Evolutionary conservation across 2,888 invertebrate genomes (phyloP).

Genomic region (Merodon equestris): DNA sequence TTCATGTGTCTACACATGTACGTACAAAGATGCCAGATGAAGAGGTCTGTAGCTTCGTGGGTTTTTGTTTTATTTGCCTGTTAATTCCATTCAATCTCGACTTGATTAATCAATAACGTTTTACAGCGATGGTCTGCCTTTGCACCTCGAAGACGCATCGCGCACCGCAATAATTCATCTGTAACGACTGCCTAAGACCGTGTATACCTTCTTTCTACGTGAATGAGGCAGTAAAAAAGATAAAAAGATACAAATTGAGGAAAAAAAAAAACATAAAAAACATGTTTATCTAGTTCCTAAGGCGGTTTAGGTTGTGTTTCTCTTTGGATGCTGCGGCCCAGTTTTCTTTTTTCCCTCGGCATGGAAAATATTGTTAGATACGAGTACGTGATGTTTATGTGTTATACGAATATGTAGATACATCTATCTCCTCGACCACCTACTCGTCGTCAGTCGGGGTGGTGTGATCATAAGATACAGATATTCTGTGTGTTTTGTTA

Average conservation of each 20-base stretch:
- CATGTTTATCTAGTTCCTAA: slow-evolving; percentile 50
- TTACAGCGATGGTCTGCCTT: background rate
- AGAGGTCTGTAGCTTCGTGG: no score
- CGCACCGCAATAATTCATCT: slow-evolving; percentile 42
- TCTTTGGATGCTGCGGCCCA: slow-evolving; percentile 25
- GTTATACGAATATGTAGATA: no score
- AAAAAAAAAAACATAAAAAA: slow-evolving; percentile 29
- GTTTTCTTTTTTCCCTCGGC: slow-evolving; percentile 17
- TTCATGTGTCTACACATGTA: background rate
- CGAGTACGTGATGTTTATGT: background rate
- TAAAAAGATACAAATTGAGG: no score
- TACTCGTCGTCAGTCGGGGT: slow-evolving; percentile 2
- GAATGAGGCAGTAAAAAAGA: no score
- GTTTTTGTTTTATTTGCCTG: background rate
- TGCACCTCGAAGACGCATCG: slow-evolving; percentile 4
- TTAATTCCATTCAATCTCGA: slow-evolving; percentile 33
- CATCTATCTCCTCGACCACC: slow-evolving; percentile 17
- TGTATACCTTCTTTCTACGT: no score
- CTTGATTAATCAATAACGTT: slow-evolving; percentile 24
- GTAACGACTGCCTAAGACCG: slow-evolving; percentile 17
- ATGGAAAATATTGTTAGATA: background rate
- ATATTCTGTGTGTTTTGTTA: slow-evolving; percentile 33
- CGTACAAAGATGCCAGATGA: no score
- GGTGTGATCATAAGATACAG: no score
- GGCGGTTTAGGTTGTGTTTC: background rate